Evolutionary conservation across 2,113 vertebrate genomes (phyloP), one percentile per base, ranked within the genome.

Genomic region (Corythornis cristatus): DNA sequence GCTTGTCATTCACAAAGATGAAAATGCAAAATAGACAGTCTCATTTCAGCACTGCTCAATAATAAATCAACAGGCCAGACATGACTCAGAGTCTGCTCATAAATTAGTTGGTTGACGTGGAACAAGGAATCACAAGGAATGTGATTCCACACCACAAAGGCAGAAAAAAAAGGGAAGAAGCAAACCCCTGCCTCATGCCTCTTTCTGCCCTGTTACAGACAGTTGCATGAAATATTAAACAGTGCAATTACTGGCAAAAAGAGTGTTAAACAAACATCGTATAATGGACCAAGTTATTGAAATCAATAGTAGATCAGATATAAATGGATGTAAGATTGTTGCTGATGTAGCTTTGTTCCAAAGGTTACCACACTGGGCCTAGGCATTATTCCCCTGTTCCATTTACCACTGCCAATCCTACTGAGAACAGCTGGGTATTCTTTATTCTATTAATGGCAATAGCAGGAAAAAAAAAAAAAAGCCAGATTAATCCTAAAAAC

Each of bases 11-110:
- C 42, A 43, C 35, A 86, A 83, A 73, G 76, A 88, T 60, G 65
- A 94, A 94, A 89, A 93, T 71, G 57, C 48, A 66, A 79, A 88
- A 58, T 14, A 78, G 64, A 42, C 19, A 51, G 66, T 53, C 58
- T 89, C 35, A 76, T 65, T 94, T 89, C 78, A 92, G 35, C 42
- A 53, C 50, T 89, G 66, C 37, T 94, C 87, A 88, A 73, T 90
- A 94, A 95, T 93, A 96, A 91, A 95, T 95, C 92, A 93, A 56
- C 48, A 73, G 68, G 26, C 65, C 76, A 91, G 95, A 94, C 85
- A 70, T 90, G 84, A 94, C 66, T 94, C 84, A 95, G 56, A 89
- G 57, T 56, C 68, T 83, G 35, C 53, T 86, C 57, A 88, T 90
- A 88, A 93, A 95, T 96, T 75, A 83, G 58, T 83, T 82, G 74